A percentile compares a stretch with the other conserved stretches of the same genome.
Evolutionary conservation across 2,113 vertebrate species (phyloP).

Genomic region (Pseudorasbora parva): DNA sequence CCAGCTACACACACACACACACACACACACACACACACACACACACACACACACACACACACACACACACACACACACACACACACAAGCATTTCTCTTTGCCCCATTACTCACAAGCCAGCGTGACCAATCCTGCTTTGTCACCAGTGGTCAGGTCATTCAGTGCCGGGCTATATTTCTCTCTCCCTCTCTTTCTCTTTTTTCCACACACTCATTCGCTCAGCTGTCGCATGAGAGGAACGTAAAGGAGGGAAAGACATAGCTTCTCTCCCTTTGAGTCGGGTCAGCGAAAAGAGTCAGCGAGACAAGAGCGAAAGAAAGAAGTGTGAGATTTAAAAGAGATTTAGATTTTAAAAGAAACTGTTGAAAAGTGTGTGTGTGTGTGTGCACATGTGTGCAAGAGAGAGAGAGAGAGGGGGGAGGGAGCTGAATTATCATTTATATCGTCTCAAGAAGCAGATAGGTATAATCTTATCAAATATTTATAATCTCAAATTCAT

Average conservation of each 20-base stretch:
- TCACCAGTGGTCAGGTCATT: conserved; percentile 93
- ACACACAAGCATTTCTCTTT: conserved; percentile 90
- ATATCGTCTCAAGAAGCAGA: conserved; percentile 13
- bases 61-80: conserved; percentile 61
- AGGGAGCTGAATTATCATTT: conserved; percentile 60
- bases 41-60: too few relatives aligned
- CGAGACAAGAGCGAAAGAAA: conserved; percentile 78
- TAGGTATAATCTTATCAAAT: conserved; percentile 37
- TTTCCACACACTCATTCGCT: conserved; percentile 82
- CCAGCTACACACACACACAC: conserved; percentile 35
- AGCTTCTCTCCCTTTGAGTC: conserved; percentile 76
- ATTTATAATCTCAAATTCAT: conserved; percentile 37
- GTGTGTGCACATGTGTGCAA: not conserved
- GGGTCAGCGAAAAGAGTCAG: conserved; percentile 71
- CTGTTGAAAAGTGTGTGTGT: conserved; percentile 71
- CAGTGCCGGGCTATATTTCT: conserved; percentile 81
- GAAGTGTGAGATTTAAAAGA: conserved; percentile 70
- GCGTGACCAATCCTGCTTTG: conserved; percentile 99
- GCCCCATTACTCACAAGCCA: conserved; percentile 99
- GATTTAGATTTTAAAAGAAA: conserved; percentile 68
- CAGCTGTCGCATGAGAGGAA: conserved; percentile 90
- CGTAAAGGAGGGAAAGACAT: conserved; percentile 80
- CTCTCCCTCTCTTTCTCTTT: conserved; percentile 67
- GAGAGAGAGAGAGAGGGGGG: conserved; percentile 57
- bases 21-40: conserved; percentile 27